phyloP scores from a whole-genome alignment of 2,797 vertebrate species.

The Garrulus glandarius region DNA sequence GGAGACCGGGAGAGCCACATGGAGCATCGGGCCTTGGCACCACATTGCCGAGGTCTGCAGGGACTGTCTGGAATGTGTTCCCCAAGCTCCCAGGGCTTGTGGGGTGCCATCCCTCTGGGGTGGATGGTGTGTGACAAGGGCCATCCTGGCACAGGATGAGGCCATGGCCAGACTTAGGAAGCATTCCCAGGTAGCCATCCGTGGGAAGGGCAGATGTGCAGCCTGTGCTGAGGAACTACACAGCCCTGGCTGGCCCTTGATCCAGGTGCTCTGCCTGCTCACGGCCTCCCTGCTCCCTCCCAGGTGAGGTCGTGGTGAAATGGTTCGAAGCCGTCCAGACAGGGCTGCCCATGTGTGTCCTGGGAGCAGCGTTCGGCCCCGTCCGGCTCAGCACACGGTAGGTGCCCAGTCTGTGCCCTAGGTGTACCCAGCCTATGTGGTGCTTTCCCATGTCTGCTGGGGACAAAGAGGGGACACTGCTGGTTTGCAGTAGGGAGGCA shows the following conservation, averaged over 20 bases:
- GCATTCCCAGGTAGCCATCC: not conserved
- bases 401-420: not conserved
- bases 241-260: not conserved
- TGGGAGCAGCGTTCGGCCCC: slow-evolving; percentile 89
- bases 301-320: slow-evolving; percentile 94
- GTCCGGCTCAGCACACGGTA: slow-evolving; percentile 84
- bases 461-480: not conserved
- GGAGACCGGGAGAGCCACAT: accelerated
- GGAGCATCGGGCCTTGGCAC: accelerated
- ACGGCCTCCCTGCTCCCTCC: not conserved
- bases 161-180: not conserved
- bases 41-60: not conserved
- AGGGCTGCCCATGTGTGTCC: slow-evolving; percentile 91
- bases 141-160: not conserved
- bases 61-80: not conserved
- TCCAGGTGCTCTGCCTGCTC: accelerated
- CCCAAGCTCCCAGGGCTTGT: not conserved
- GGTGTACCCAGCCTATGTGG: not conserved
- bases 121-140: not conserved
- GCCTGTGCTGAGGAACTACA: accelerated
- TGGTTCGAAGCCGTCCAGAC: slow-evolving; percentile 96
- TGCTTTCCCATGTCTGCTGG: not conserved
- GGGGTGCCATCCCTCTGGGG: not conserved
- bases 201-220: not conserved
- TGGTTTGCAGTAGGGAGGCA: not conserved